A percentile compares a stretch with the other conserved stretches of the same genome.
These are phyloP conservation scores for Leucophenga montana DNA, from an alignment of 2,888 invertebrate genomes.

Conservation along the genomic window DNA sequence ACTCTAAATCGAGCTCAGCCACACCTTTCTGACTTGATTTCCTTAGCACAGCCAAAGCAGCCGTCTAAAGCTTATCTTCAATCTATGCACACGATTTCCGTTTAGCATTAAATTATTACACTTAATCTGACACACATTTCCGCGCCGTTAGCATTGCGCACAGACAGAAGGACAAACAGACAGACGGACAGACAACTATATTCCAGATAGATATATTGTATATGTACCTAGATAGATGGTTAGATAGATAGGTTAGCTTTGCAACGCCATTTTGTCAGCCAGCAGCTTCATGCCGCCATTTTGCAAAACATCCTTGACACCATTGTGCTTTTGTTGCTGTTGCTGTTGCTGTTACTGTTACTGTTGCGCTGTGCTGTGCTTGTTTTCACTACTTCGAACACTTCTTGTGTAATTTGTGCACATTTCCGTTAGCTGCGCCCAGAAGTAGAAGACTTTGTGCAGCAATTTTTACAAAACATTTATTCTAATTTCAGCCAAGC, in stretches of 20 bases:
- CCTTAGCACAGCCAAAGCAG: neutral
- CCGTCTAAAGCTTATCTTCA: constrained; percentile 16
- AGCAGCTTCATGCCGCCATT: neutral
- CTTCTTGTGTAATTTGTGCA: constrained; percentile 45
- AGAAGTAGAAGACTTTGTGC: no score
- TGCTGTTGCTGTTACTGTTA: no score
- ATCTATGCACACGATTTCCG: constrained; percentile 29
- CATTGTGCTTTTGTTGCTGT: neutral
- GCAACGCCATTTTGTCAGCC: neutral
- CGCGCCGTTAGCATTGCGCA: constrained; percentile 2
- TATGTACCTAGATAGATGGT: neutral
- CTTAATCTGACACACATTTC: constrained; percentile 32
- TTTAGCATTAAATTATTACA: constrained; percentile 31
- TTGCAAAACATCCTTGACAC: constrained; percentile 10
- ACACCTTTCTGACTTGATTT: constrained; percentile 19
- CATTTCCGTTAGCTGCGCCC: constrained; percentile 28
- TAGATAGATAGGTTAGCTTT: neutral
- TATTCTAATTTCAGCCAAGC: constrained; percentile 31
- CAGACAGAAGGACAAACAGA: no score
- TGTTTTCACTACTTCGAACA: neutral
- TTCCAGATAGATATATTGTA: neutral
- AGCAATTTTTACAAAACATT: constrained; percentile 28
- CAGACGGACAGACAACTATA: neutral
- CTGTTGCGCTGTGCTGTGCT: no score
- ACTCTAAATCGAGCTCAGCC: no score